These are phyloP conservation scores for Grallaria varia DNA, from an alignment of 2,113 vertebrate genomes.

Conservation along the genomic window DNA sequence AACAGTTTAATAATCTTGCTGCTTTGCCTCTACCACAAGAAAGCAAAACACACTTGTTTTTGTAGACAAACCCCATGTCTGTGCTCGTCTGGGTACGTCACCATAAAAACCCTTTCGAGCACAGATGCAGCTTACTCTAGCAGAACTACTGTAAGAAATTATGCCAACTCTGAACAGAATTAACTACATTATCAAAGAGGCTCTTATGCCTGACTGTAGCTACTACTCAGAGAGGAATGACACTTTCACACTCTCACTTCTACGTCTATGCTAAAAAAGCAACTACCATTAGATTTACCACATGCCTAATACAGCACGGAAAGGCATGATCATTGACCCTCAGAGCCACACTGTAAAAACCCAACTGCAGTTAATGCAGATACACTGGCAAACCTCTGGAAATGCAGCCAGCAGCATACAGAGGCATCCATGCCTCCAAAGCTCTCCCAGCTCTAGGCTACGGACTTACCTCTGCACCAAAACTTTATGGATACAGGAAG, in stretches of 20 bases:
- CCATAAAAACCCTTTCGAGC: neutral
- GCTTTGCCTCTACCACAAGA: neutral
- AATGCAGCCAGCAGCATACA: neutral
- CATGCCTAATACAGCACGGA: neutral
- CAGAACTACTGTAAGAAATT: neutral
- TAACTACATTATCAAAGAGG: neutral
- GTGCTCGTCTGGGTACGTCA: accelerated
- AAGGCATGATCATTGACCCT: neutral
- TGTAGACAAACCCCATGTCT: neutral
- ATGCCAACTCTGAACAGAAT: neutral
- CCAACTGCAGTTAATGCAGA: neutral
- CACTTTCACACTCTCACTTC: neutral
- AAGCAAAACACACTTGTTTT: neutral
- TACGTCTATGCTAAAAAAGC: neutral
- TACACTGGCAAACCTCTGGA: neutral
- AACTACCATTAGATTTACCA: neutral
- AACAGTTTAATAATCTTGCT: neutral
- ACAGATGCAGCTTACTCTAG: neutral
- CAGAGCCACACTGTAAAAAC: neutral
- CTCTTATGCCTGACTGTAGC: neutral
- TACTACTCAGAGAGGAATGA: neutral
- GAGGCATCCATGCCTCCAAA: accelerated
- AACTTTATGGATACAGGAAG: neutral
- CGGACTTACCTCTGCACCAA: neutral
- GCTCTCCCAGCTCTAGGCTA: neutral